Base-by-base conservation (phyloP, 1,140 invertebrate genomes). In the Mylabris phalerata region DNA sequence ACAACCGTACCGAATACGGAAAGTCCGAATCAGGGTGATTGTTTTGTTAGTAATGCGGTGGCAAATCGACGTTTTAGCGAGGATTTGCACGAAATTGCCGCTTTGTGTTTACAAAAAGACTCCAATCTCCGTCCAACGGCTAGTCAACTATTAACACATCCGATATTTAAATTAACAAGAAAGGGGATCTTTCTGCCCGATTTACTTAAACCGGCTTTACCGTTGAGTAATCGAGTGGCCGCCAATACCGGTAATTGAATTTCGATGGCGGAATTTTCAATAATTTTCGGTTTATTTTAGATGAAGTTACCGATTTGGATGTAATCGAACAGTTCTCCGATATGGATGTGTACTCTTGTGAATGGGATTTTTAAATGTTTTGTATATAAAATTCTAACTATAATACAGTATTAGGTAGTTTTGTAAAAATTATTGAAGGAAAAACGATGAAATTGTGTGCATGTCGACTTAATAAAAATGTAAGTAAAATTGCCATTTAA, bases 81-180 rank as follows among this genome's bases (percentile, higher is more conserved):
- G 60, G 72, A 82, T 64, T 88, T 93, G 69, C 89, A 93, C 74
- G 80, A 85, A 55, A 80, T 92, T 63, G 81, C 84, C 41, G 84
- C 88, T 62, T 67, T 85, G 7, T 90, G 88, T 75, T 70, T 87
- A 39, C 78, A 83, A 65, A 80, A 81, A 59, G 85, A 87, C 64
- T 82, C 86, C 2, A 72, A 72, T 5, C 75, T 80, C 61, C 77
- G 89, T 60, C 88, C 86, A 54, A 77, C 79, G 27, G 78, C 84
- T n/a, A 69, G 72, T 2, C 81, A 86, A 64, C 71, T 92, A 42
- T 71, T 90, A 13, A 80, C 75, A 50, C 89, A 93, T 71, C 75
- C 81, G 6, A 91, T 92, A 73, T 87, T 92, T 66, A 91, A 90
- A 72, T 82, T 85, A 59, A 78, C 75, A 46, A 69, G 66, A 47